Conservation (phyloP, 2,888 invertebrate genomes). For the Carcina quercana region DNA sequence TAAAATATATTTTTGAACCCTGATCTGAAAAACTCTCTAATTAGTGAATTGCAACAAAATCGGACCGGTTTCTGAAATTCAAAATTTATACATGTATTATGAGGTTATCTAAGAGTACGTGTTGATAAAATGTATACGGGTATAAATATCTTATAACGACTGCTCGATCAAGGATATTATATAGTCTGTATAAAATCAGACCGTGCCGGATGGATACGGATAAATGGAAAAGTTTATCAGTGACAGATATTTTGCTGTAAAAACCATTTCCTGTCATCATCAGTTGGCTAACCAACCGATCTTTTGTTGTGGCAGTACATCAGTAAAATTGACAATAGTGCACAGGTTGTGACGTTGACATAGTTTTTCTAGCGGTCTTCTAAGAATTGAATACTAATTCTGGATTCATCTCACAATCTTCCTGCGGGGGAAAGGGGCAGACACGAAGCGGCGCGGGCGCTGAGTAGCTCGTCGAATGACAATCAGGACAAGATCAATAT, state of each 20-base stretch:
- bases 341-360: slow-evolving; percentile 38
- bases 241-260: not conserved
- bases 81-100: too few species aligned
- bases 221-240: not conserved
- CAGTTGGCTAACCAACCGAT: not conserved
- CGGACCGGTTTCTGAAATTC: too few species aligned
- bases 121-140: too few species aligned
- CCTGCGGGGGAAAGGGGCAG: slow-evolving; percentile 14
- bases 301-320: not conserved
- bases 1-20: too few species aligned
- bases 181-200: not conserved
- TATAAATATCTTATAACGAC: too few species aligned
- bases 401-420: slow-evolving; percentile 44
- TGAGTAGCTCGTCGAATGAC: slow-evolving; percentile 30
- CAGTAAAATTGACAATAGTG: slow-evolving; percentile 1
- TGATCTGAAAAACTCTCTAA: too few species aligned
- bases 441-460: slow-evolving; percentile 18
- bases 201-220: not conserved
- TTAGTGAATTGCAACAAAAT: too few species aligned
- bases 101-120: too few species aligned
- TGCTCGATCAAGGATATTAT: not conserved
- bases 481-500: slow-evolving; percentile 33
- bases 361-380: slow-evolving; percentile 39
- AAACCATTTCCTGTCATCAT: not conserved
- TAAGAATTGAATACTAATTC: slow-evolving; percentile 36